A percentile compares a stretch with the other conserved stretches of the same genome.
Conservation (phyloP, 2,888 invertebrate genomes). For the Nomada fabriciana region DNA sequence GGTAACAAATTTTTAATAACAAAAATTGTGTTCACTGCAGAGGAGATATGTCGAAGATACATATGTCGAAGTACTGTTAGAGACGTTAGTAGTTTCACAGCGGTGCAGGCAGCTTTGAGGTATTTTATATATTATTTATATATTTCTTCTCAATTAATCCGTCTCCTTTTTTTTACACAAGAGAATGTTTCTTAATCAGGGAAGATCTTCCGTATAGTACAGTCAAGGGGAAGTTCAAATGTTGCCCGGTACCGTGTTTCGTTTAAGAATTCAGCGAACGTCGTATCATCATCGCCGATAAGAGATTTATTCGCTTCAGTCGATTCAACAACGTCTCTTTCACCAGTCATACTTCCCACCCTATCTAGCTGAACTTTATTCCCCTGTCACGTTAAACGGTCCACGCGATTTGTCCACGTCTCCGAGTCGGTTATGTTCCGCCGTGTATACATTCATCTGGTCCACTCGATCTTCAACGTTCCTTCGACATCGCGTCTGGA, state of each 20-base stretch:
- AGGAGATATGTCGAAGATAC: too few relatives aligned
- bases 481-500: not conserved
- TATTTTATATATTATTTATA: too few relatives aligned
- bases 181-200: too few relatives aligned
- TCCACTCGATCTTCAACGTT: not conserved
- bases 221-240: too few relatives aligned
- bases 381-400: not conserved
- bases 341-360: constrained; percentile 6
- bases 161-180: too few relatives aligned
- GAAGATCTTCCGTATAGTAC: too few relatives aligned
- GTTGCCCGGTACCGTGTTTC: too few relatives aligned
- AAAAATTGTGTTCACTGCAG: too few relatives aligned
- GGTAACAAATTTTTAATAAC: not conserved
- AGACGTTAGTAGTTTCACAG: too few relatives aligned
- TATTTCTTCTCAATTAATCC: too few relatives aligned
- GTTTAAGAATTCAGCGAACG: not conserved
- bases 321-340: not conserved
- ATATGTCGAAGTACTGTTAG: too few relatives aligned
- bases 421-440: constrained; percentile 6
- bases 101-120: too few relatives aligned
- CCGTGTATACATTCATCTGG: not conserved
- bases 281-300: not conserved
- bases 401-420: constrained; percentile 17
- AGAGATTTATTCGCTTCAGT: not conserved
- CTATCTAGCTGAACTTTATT: not conserved